Conservation (phyloP, 2,888 invertebrate genomes). For the Nephrotoma guestfalica region DNA sequence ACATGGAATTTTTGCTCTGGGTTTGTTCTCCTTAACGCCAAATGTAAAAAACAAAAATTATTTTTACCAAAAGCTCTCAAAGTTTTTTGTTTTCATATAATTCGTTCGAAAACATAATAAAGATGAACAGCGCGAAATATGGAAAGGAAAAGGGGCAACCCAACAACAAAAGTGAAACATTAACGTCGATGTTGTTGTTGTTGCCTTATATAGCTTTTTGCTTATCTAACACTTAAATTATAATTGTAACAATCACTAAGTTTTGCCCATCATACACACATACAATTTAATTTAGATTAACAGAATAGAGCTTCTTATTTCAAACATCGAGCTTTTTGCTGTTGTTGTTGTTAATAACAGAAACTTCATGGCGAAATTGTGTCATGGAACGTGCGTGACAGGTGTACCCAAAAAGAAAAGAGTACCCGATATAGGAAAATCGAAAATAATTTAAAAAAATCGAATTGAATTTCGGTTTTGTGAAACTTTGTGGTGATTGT, state of each 20-base stretch:
- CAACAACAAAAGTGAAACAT: background rate
- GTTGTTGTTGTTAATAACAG: too few species aligned
- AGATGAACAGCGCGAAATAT: background rate
- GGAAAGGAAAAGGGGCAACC: background rate
- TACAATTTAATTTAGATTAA: background rate
- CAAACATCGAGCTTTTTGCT: background rate
- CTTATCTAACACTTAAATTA: background rate
- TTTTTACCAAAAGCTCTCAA: background rate
- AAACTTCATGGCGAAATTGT: background rate
- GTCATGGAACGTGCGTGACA: background rate
- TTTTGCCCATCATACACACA: background rate
- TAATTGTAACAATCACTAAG: background rate
- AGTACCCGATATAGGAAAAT: background rate
- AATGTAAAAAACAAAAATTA: background rate
- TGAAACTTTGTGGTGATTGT: background rate
- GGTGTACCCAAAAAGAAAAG: background rate
- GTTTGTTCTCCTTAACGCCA: background rate
- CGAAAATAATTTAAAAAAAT: background rate
- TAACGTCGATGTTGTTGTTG: background rate
- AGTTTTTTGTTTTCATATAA: background rate
- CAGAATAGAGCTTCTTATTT: background rate
- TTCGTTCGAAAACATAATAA: background rate
- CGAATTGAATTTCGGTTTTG: background rate
- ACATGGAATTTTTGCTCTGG: background rate
- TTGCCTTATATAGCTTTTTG: background rate